Evolutionary conservation across 1,140 invertebrate species (phyloP).

Genomic region (Bombus sibiricus): DNA sequence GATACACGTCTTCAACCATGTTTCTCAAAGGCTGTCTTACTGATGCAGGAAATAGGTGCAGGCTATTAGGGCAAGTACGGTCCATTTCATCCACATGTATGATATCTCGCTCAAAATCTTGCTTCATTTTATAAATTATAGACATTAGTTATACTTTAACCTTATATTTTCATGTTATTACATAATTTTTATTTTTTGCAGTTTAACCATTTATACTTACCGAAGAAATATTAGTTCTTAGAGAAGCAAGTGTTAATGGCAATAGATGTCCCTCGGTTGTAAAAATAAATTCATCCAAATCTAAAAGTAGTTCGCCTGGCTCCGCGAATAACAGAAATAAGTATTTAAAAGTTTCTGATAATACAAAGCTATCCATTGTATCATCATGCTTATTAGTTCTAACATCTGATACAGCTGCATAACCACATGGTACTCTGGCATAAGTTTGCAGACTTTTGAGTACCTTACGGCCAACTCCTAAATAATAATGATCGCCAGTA

Average conservation of each 20-base stretch:
- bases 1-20: slow-evolving; percentile 92
- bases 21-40: slow-evolving; percentile 91
- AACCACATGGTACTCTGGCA: slow-evolving; percentile 96
- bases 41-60: slow-evolving; percentile 91
- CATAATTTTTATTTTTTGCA: background rate
- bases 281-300: slow-evolving; percentile 98
- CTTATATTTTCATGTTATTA: background rate
- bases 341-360: slow-evolving; percentile 99
- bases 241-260: slow-evolving; percentile 90
- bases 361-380: slow-evolving; percentile 98
- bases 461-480: slow-evolving; percentile 95
- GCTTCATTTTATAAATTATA: slow-evolving; percentile 79
- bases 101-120: slow-evolving; percentile 85
- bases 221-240: slow-evolving; percentile 79
- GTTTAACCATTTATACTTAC: slow-evolving; percentile 72
- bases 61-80: slow-evolving; percentile 93
- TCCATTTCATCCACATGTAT: slow-evolving; percentile 83
- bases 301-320: slow-evolving; percentile 92
- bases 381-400: slow-evolving; percentile 94
- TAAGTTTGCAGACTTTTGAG: slow-evolving; percentile 95
- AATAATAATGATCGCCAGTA: slow-evolving; percentile 97
- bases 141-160: background rate
- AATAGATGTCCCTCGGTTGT: slow-evolving; percentile 98
- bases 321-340: slow-evolving; percentile 97
- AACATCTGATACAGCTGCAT: slow-evolving; percentile 98